Conservation (phyloP, 64 coral and sea anemone genomes). For the Actinia equina region DNA sequence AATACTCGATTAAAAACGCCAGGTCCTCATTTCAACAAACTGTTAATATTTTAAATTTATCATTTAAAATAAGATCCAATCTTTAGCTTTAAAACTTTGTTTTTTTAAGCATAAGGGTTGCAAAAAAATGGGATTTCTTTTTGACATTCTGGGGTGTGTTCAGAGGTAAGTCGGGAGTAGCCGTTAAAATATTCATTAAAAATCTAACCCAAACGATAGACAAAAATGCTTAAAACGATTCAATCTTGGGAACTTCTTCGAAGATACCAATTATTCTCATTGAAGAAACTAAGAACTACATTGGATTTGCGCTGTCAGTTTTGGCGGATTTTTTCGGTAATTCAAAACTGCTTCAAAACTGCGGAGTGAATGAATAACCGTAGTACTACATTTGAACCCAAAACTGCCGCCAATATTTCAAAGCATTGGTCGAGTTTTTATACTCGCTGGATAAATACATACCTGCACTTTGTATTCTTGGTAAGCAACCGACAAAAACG, state of each 20-base stretch:
- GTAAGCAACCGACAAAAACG: background rate
- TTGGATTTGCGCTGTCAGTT: background rate
- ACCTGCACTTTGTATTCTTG: constrained; percentile 2
- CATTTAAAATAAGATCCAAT: background rate
- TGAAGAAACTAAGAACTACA: background rate
- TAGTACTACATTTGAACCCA: constrained; percentile 7
- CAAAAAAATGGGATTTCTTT: background rate
- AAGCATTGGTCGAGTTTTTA: background rate
- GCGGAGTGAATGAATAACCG: background rate
- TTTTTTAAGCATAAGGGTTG: background rate
- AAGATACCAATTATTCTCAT: background rate
- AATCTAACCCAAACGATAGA: background rate
- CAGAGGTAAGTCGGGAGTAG: constrained; percentile 3
- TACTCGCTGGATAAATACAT: constrained; percentile 8
- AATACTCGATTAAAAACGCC: background rate
- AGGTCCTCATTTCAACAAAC: background rate
- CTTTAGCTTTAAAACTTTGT: background rate
- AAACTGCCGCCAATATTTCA: background rate
- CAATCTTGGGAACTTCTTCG: background rate
- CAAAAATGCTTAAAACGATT: background rate
- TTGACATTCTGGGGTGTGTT: background rate
- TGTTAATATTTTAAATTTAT: background rate
- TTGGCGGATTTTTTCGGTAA: constrained; percentile 19
- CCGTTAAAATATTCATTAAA: constrained; percentile 24
- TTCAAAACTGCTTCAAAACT: constrained; percentile 20